These are phyloP conservation scores for Podabrus alpinus DNA, from an alignment of 2,888 invertebrate species.

Conservation along the genomic window DNA sequence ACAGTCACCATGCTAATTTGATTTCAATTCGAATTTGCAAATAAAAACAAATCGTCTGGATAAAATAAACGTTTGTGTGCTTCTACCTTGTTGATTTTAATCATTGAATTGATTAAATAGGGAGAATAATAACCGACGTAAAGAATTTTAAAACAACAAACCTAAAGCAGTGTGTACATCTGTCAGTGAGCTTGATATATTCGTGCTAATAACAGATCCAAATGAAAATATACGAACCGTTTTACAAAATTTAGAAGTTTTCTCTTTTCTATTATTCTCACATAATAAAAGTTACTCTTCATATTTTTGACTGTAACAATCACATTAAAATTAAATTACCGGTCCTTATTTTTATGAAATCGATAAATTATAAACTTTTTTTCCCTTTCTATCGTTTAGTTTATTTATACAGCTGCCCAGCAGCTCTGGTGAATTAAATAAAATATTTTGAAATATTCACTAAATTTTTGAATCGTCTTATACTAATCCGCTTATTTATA, in stretches of 20 bases:
- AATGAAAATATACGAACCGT: constrained; percentile 38
- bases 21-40: constrained; percentile 19
- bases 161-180: constrained; percentile 34
- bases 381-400: background rate
- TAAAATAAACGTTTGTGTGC: constrained; percentile 3
- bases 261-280: constrained; percentile 27
- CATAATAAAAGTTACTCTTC: background rate
- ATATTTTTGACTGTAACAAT: background rate
- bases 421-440: background rate
- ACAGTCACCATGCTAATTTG: constrained; percentile 28
- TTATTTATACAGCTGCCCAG: background rate
- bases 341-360: background rate
- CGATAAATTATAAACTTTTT: background rate
- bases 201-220: constrained; percentile 34
- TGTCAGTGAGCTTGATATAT: constrained; percentile 34
- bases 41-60: constrained; percentile 10
- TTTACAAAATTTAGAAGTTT: constrained; percentile 36
- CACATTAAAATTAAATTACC: background rate
- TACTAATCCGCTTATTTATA: no score
- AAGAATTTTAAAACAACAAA: constrained; percentile 23
- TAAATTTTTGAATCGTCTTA: background rate
- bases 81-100: constrained; percentile 5
- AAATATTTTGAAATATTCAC: background rate
- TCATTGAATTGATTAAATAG: constrained; percentile 13
- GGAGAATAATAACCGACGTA: constrained; percentile 15